These are phyloP conservation scores for Drosophila paracracens DNA, from an alignment of 2,888 invertebrate genomes.

Conservation along the genomic window DNA sequence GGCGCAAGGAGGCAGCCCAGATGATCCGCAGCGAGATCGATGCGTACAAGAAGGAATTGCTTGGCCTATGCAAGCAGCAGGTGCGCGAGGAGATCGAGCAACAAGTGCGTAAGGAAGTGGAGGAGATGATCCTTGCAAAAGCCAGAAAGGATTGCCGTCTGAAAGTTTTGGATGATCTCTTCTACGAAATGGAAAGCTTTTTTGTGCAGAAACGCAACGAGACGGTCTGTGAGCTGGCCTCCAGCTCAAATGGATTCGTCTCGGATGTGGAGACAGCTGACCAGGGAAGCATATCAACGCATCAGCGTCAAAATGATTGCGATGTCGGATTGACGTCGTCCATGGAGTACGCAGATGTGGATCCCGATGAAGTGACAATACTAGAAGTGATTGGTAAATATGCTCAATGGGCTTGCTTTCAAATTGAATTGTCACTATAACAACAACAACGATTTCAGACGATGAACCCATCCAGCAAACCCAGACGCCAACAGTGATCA, in stretches of 20 bases:
- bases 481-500: not conserved
- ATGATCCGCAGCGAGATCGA: conserved; percentile 57
- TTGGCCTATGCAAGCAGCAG: conserved; percentile 50
- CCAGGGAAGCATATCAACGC: conserved; percentile 10
- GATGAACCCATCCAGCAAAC: conserved; percentile 14
- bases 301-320: conserved; percentile 4
- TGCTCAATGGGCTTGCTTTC: not conserved
- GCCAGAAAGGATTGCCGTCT: conserved; percentile 49
- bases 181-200: conserved; percentile 59
- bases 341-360: not conserved
- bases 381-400: conserved; percentile 37
- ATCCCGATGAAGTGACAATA: not conserved
- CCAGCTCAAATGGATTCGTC: conserved; percentile 33
- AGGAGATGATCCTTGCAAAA: conserved; percentile 34
- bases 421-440: not conserved
- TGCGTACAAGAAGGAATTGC: conserved; percentile 54
- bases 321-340: not conserved
- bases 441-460: conserved; percentile 32
- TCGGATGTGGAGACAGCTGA: conserved; percentile 29
- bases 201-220: conserved; percentile 64
- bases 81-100: conserved; percentile 67
- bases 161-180: conserved; percentile 56
- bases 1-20: conserved; percentile 61
- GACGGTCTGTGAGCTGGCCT: conserved; percentile 13
- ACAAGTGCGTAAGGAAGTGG: conserved; percentile 59